Base-by-base conservation (phyloP, 2,113 vertebrate genomes). In the Globicephala melas region DNA sequence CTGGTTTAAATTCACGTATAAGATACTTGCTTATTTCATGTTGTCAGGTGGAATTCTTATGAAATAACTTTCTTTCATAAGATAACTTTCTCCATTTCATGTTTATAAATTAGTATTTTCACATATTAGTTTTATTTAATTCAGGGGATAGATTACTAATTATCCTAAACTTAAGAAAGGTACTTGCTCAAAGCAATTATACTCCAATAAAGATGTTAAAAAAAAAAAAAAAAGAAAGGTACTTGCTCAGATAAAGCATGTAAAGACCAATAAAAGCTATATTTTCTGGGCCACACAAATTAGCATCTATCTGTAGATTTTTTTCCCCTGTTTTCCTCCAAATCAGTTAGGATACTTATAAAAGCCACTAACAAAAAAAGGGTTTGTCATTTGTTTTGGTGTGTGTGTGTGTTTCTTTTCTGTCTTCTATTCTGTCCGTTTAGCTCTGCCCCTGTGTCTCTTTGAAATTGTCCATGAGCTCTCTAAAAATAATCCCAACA, bases 401-500 rank as follows among this genome's bases (percentile, higher is more conserved):
- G 1, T 81, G 6, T n/a, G 86, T 88, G 65, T 83, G 53, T 41
- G 68, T 23, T 53, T 76, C 31, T 93, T 80, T 89, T 50, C 95
- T 89, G 25, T 65, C 50, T 68, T 77, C 4, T 38, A 5, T 94
- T 89, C 41, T 91, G 25, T 41, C 36, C 31, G 0, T 79, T 74
- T 58, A 26, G 5, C 36, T 67, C 38, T 62, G 44, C 33, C 50
- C 41, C 53, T 8, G 8, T 23, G 41, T 84, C 36, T 50, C 92
- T 73, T 93, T 68, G 77, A 60, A 96, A 92, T 94, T 76, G 73
- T 86, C 90, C 28, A 0, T 62, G 47, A 93, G 60, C 47, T 87
- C 92, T 92, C 87, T 96, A 82, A 87, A 94, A 95, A 63, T 77
- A 87, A 89, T 87, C 63, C 68, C 50, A 86, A 28, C 38, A 91